Base-by-base conservation (phyloP, 2,888 invertebrate genomes). In the Dioctria rufipes region DNA sequence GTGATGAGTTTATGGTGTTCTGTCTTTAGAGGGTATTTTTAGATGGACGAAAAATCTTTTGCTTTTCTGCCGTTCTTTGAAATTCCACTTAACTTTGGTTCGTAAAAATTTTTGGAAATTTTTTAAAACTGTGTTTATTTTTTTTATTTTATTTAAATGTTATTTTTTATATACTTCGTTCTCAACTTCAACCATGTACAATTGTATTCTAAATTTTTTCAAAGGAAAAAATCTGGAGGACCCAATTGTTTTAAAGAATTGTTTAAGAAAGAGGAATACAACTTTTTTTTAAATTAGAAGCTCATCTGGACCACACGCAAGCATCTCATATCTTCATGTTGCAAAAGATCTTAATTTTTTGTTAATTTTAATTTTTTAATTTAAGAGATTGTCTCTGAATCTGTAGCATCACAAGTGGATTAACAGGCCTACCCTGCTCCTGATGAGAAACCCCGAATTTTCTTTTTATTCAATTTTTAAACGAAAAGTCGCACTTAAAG, bases 1-100 rank as follows among this genome's bases (percentile, higher is more conserved):
- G 43, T 71, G 71, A 71, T 71, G 71, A 71, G 71, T 71, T 71
- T 71, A 71, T 71, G 71, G 49, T 71, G 4, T 49, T 71, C 71
- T 46, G 25, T 54, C 54, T 54, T n/a, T 9, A 46, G 54, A 54
- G 25, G 25, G 25, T 71, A 71, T 71, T 71, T 71, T 71, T 71
- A 71, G 71, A 71, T 39, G 39, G 25, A 25, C 0, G 39, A 54
- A 54, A 51, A 25, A 54, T 39, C 54, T 54, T 54, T 71, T 71
- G 54, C 51, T 71, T 49, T 49, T 71, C 25, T 37, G 25, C 49
- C 54, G 40, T 71, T 71, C 71, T 51, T 11, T 9, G 71, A 71
- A 71, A 13, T 51, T 40, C 54, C 71, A 51, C 71, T 54, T 71
- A 25, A 71, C 11, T 71, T 11, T 54, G 37, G 49, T 71, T 51